Base-by-base conservation (phyloP, 2,888 invertebrate species). In the Thecocarcelia acutangulata region DNA sequence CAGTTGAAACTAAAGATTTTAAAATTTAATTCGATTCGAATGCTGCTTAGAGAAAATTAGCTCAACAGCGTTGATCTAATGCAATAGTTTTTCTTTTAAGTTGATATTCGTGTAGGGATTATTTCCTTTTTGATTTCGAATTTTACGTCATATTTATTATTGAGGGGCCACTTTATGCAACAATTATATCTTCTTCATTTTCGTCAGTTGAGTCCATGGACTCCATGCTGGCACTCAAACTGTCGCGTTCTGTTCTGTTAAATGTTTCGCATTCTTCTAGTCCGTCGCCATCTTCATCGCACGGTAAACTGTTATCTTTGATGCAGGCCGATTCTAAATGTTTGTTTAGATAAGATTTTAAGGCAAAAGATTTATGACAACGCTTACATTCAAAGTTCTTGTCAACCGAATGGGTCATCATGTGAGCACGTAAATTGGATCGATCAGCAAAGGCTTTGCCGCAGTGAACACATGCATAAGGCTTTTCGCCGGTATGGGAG, bases 391-490 rank as follows among this genome's bases (percentile, higher is more conserved):
- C 94, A 92, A 94, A 97, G 90, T 96, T 96, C 92, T 97, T 98
- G 89, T 96, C 96, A 46, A 94, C 93, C 44, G 97, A 96, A 90
- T 98, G 98, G 4, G 97, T 98, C 92, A 97, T 97, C 94, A 97
- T 96, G 91, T 98, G 98, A 0, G 98, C 98, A 33, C 98, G 93
- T 72, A 98, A 92, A 91, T 98, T 98, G 82, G 97, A 97, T 69
- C 97, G 93, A 91, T 98, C 98, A 12, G 97, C 97, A 90, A 98
- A 98, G 1, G 97, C 96, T 90, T 98, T 98, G 84, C 96, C 96
- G 91, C 98, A 98, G 88, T 96, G 95, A 17, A 95, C 96, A 90
- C 98, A 98, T n/a, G 95, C 96, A 91, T 96, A 98, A 0, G 98
- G 98, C 90, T 97, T 97, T 91, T 97, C 97, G 1, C 97, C 97